phyloP scores from a whole-genome alignment of 2,888 invertebrate species.

The Pseudococcus viburni region DNA sequence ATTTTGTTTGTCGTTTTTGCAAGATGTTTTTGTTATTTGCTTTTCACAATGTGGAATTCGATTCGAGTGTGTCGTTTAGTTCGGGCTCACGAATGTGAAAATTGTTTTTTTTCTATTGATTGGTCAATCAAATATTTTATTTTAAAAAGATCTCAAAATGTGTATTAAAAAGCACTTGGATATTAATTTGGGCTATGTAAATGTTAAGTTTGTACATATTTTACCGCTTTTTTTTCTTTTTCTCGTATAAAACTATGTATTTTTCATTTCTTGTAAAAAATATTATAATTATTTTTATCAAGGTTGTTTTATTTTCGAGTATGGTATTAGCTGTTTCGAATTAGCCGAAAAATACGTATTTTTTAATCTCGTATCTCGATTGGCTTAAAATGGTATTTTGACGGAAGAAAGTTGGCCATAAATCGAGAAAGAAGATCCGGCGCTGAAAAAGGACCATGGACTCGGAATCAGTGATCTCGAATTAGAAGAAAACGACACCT shows the following conservation, averaged over 20 bases:
- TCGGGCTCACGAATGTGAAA: conserved; percentile 33
- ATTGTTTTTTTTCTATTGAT: not conserved
- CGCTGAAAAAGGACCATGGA: too few relatives aligned
- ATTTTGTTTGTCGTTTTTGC: conserved; percentile 35
- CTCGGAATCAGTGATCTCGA: too few relatives aligned
- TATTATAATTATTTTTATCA: conserved; percentile 57
- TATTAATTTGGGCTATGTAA: conserved; percentile 64
- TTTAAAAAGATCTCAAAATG: conserved; percentile 63
- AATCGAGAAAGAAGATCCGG: too few relatives aligned
- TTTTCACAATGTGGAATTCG: conserved; percentile 22
- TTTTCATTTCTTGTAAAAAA: conserved; percentile 60
- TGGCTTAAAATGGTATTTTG: too few relatives aligned
- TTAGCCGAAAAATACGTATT: too few relatives aligned
- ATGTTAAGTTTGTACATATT: conserved; percentile 62
- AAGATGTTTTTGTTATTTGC: conserved; percentile 18
- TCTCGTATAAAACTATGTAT: conserved; percentile 46
- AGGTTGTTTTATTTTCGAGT: not conserved
- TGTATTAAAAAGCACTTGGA: conserved; percentile 65
- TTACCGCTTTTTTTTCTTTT: conserved; percentile 59
- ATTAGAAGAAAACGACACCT: too few relatives aligned
- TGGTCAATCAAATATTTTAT: conserved; percentile 53
- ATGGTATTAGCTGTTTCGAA: too few relatives aligned
- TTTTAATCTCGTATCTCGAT: too few relatives aligned
- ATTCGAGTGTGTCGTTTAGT: conserved; percentile 21
- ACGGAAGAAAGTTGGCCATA: too few relatives aligned